Evolutionary conservation across 1,140 invertebrate species (phyloP).

Genomic region (Nylanderia fulva): DNA sequence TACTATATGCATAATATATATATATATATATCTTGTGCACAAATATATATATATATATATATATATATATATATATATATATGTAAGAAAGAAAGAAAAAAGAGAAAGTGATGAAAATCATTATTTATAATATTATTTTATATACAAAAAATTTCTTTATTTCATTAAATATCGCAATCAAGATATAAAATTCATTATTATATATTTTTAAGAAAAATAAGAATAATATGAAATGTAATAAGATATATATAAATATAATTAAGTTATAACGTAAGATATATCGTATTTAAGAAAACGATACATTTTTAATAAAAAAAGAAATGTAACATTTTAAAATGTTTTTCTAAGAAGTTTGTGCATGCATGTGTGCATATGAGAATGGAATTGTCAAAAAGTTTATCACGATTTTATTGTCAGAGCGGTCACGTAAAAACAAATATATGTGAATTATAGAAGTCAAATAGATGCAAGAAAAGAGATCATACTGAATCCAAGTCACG

Average conservation of each 20-base stretch:
- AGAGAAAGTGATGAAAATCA: not conserved
- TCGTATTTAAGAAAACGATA: not conserved
- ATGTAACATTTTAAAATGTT: not conserved
- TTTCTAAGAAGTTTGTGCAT: not conserved
- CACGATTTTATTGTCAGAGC: not conserved
- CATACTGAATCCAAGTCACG: slow-evolving; percentile 1
- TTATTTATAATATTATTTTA: not conserved
- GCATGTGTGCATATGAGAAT: not conserved
- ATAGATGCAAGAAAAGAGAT: not conserved
- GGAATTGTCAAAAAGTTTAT: not conserved
- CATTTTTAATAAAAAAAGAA: not conserved
- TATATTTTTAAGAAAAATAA: not conserved
- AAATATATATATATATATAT: not conserved
- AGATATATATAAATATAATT: not conserved
- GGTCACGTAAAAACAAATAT: slow-evolving; percentile 14
- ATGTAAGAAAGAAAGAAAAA: too few relatives aligned
- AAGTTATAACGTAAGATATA: not conserved
- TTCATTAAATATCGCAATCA: not conserved
- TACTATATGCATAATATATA: too few relatives aligned
- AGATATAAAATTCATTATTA: not conserved
- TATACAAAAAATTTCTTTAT: not conserved
- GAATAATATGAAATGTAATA: not conserved
- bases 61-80: not conserved
- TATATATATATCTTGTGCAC: not conserved
- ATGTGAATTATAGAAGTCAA: not conserved